Percentiles rank a stretch among this genome's conserved stretches.
Conservation (phyloP, 2,797 vertebrate species). For the Onychomys arenicola region DNA sequence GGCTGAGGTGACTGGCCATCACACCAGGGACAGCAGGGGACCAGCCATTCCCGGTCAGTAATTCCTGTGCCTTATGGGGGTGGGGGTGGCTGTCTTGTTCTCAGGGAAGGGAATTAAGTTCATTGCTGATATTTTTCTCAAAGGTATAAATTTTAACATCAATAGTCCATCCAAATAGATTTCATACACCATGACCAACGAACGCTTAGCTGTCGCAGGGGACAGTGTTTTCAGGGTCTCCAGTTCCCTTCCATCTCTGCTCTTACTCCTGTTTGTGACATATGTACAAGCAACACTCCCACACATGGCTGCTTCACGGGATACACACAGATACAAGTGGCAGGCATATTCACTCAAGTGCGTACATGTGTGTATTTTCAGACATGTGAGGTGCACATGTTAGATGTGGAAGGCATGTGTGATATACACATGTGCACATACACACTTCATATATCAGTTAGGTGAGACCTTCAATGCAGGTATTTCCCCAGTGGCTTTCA, state of each 20-base stretch:
- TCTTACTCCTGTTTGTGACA: neutral
- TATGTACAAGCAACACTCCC: neutral
- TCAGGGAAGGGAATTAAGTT: neutral
- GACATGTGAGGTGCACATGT: neutral
- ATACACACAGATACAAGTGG: neutral
- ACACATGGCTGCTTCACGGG: fast-evolving
- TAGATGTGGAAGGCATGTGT: no score
- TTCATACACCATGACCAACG: neutral
- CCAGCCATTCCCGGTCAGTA: fast-evolving
- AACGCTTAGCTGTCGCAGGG: neutral
- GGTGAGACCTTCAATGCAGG: neutral
- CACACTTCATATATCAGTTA: neutral
- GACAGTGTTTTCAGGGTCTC: neutral
- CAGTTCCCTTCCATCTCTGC: neutral
- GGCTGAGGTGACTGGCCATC: neutral
- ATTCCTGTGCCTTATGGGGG: neutral
- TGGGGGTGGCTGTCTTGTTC: neutral
- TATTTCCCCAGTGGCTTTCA: neutral
- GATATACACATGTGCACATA: fast-evolving
- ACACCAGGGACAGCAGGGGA: neutral
- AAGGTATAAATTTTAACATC: neutral
- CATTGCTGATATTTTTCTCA: neutral
- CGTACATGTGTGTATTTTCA: no score
- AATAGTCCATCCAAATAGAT: neutral
- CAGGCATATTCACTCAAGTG: fast-evolving